These are phyloP conservation scores for Hippocampus zosterae DNA, from an alignment of 2,113 vertebrate genomes.

Conservation along the genomic window DNA sequence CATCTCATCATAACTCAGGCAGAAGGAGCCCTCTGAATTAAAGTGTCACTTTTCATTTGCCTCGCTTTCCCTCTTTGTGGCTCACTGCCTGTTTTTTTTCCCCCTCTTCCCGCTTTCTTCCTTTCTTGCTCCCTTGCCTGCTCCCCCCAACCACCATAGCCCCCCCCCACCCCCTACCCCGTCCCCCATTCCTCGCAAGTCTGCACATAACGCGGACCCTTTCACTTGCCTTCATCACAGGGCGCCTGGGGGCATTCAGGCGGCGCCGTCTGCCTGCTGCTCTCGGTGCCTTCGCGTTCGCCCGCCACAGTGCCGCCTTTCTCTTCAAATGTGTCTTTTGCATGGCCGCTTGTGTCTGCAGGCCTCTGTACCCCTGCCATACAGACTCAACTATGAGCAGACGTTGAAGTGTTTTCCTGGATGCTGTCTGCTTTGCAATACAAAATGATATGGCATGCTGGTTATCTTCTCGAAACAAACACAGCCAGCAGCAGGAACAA, in stretches of 20 bases:
- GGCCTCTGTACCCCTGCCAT: constrained; percentile 19
- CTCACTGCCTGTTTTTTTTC: constrained; percentile 45
- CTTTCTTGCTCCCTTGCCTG: constrained; percentile 36
- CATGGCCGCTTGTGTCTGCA: constrained; percentile 33
- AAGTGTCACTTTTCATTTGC: constrained; percentile 81
- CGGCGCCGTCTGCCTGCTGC: constrained; percentile 62
- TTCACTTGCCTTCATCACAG: constrained; percentile 57
- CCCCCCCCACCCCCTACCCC: constrained; percentile 25
- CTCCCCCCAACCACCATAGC: constrained; percentile 27
- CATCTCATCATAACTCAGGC: constrained; percentile 76
- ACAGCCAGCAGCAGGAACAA: constrained; percentile 19
- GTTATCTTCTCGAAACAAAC: constrained; percentile 25
- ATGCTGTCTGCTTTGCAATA: constrained; percentile 12
- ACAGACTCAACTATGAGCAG: constrained; percentile 25
- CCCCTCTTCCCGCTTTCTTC: constrained; percentile 8
- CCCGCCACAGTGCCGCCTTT: constrained; percentile 40
- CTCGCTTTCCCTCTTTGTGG: constrained; percentile 70
- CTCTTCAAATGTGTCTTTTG: constrained; percentile 49
- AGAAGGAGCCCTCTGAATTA: constrained; percentile 74
- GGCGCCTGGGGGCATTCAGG: constrained; percentile 60
- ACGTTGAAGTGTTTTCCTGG: constrained; percentile 19
- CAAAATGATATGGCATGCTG: constrained; percentile 35
- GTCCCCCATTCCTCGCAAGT: constrained; percentile 42
- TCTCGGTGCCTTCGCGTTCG: constrained; percentile 47
- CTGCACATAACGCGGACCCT: constrained; percentile 56